Evolutionary conservation across 2,888 invertebrate genomes (phyloP).

Genomic region (Hirtodrosophila histrioides): DNA sequence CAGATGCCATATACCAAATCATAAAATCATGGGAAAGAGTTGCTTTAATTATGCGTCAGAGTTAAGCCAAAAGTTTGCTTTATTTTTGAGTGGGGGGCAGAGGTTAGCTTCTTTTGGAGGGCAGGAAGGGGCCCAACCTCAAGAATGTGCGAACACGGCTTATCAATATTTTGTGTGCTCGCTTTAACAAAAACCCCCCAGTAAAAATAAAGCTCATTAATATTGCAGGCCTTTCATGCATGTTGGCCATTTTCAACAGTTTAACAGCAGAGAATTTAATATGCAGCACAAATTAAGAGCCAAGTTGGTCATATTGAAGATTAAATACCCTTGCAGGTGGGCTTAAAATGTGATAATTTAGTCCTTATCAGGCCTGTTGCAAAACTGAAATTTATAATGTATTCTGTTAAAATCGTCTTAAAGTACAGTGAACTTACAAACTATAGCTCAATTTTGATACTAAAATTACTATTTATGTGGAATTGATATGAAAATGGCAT

Average conservation of each 20-base stretch:
- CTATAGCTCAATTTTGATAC: too few species aligned
- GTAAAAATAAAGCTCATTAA: slow-evolving; percentile 15
- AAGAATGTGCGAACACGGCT: slow-evolving; percentile 55
- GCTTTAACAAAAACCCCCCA: slow-evolving; percentile 15
- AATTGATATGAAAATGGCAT: too few species aligned
- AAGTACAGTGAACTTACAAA: too few species aligned
- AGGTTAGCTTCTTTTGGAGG: too few species aligned
- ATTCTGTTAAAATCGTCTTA: too few species aligned
- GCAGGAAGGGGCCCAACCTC: slow-evolving; percentile 37
- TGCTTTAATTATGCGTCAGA: slow-evolving; percentile 35
- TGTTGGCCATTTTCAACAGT: slow-evolving; percentile 34
- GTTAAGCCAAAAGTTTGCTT: slow-evolving; percentile 7
- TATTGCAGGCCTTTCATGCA: slow-evolving; percentile 30
- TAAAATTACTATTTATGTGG: too few species aligned
- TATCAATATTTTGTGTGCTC: slow-evolving; percentile 63
- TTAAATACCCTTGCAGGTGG: slow-evolving; percentile 13
- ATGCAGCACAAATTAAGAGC: slow-evolving; percentile 29
- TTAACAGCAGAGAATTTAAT: slow-evolving; percentile 31
- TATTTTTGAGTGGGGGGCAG: not conserved
- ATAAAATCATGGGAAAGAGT: slow-evolving; percentile 28
- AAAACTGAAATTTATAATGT: too few species aligned
- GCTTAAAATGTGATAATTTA: not conserved
- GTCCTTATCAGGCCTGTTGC: too few species aligned
- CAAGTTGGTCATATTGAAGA: slow-evolving; percentile 8
- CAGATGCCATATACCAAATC: slow-evolving; percentile 10